Conservation (phyloP, 2,888 invertebrate genomes). For the Auanema sp. region DNA sequence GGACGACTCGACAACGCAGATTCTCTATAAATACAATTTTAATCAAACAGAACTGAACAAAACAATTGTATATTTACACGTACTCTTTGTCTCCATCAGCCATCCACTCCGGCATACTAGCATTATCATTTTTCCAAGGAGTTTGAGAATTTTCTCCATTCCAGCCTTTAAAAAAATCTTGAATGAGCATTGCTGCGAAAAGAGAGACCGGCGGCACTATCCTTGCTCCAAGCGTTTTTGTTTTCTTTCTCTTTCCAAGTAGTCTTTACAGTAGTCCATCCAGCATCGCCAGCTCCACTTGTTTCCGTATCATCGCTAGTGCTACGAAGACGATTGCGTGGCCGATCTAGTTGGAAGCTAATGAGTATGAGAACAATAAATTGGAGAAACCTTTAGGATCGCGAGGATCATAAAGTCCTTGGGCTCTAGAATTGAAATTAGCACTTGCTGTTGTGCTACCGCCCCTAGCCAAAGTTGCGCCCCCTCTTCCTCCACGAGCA, state of each 20-base stretch:
- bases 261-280: slow-evolving; percentile 10
- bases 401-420: slow-evolving; percentile 42
- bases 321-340: slow-evolving; percentile 36
- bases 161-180: background rate
- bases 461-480: slow-evolving; percentile 32
- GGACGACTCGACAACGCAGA: background rate
- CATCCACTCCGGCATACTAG: slow-evolving; percentile 29
- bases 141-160: background rate
- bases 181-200: background rate
- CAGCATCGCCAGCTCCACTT: slow-evolving; percentile 2
- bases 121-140: slow-evolving; percentile 9
- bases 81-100: slow-evolving; percentile 19
- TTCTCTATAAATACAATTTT: background rate
- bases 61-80: background rate
- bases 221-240: slow-evolving; percentile 13
- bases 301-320: slow-evolving; percentile 25
- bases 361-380: background rate
- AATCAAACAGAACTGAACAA: background rate
- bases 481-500: slow-evolving; percentile 41
- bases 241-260: slow-evolving; percentile 1
- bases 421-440: slow-evolving; percentile 48
- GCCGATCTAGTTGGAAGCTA: slow-evolving; percentile 27
- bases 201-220: background rate
- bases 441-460: slow-evolving; percentile 32
- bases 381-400: slow-evolving; percentile 22